Percentiles rank a stretch among this genome's conserved stretches.
These are phyloP conservation scores for Dendrocincla fuliginosa DNA, from an alignment of 2,797 vertebrate species.

Conservation along the genomic window DNA sequence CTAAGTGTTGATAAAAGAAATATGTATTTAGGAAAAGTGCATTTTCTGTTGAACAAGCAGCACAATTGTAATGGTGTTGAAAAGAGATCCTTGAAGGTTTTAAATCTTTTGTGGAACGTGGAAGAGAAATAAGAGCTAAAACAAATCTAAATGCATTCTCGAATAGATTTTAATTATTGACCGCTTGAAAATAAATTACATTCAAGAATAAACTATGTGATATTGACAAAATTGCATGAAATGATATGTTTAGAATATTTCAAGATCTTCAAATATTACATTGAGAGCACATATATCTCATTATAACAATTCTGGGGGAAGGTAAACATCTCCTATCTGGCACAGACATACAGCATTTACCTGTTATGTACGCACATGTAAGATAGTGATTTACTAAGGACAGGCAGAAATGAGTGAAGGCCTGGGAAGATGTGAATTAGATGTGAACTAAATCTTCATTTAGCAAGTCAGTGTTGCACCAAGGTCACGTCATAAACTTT, in stretches of 20 bases:
- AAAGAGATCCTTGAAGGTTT: constrained; percentile 13
- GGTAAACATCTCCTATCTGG: neutral
- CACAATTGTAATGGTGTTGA: neutral
- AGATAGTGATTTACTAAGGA: neutral
- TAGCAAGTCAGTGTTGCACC: neutral
- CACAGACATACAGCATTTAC: neutral
- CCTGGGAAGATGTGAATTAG: neutral
- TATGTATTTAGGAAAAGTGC: neutral
- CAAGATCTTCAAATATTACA: neutral
- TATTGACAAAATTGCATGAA: constrained; percentile 26
- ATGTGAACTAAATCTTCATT: neutral
- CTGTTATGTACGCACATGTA: neutral
- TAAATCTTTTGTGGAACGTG: neutral
- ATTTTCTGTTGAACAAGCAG: constrained; percentile 1
- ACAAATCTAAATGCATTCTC: neutral
- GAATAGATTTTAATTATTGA: constrained; percentile 44
- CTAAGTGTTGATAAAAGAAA: neutral
- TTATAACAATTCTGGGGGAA: neutral
- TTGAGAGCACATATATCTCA: neutral
- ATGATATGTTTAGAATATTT: constrained; percentile 19
- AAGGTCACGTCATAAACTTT: neutral
- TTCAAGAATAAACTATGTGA: neutral
- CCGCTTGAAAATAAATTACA: constrained; percentile 14
- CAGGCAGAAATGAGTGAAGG: neutral
- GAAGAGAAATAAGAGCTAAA: constrained; percentile 11